These are phyloP conservation scores for Bombus affinis DNA, from an alignment of 1,140 invertebrate genomes.

Conservation along the genomic window DNA sequence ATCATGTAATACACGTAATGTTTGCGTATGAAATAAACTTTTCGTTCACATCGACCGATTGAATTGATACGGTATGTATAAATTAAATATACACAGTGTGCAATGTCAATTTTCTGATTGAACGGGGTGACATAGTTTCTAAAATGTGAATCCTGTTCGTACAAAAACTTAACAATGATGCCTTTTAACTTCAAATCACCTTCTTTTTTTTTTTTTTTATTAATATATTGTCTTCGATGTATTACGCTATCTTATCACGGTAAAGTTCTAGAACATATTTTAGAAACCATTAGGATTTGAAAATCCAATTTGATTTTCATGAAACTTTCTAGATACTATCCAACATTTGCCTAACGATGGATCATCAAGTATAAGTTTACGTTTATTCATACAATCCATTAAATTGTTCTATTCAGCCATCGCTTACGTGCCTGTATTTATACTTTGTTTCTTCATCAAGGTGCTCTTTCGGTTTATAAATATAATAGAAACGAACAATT, in stretches of 20 bases:
- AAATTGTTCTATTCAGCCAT: conserved; percentile 45
- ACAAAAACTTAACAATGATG: conserved; percentile 62
- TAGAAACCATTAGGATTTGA: conserved; percentile 57
- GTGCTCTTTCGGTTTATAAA: conserved; percentile 59
- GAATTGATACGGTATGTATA: conserved; percentile 10
- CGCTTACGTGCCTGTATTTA: conserved; percentile 35
- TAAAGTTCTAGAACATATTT: conserved; percentile 54
- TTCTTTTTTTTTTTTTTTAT: neutral
- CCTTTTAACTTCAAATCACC: conserved; percentile 52
- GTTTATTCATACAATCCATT: conserved; percentile 18
- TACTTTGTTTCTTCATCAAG: conserved; percentile 64
- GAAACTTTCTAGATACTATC: conserved; percentile 54
- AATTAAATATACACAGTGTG: conserved; percentile 16
- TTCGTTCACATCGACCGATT: conserved; percentile 24
- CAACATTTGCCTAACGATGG: conserved; percentile 38
- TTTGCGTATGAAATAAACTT: conserved; percentile 13
- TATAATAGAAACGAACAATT: conserved; percentile 46
- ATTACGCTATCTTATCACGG: conserved; percentile 61
- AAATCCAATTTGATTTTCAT: conserved; percentile 53
- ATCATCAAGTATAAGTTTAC: conserved; percentile 17
- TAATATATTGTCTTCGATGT: conserved; percentile 67
- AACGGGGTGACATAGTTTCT: conserved; percentile 37
- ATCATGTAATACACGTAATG: conserved; percentile 26
- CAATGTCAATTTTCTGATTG: conserved; percentile 26
- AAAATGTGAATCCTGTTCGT: conserved; percentile 42